These are phyloP conservation scores for Drosophila niveifrons DNA, from an alignment of 2,888 invertebrate species.

Conservation along the genomic window DNA sequence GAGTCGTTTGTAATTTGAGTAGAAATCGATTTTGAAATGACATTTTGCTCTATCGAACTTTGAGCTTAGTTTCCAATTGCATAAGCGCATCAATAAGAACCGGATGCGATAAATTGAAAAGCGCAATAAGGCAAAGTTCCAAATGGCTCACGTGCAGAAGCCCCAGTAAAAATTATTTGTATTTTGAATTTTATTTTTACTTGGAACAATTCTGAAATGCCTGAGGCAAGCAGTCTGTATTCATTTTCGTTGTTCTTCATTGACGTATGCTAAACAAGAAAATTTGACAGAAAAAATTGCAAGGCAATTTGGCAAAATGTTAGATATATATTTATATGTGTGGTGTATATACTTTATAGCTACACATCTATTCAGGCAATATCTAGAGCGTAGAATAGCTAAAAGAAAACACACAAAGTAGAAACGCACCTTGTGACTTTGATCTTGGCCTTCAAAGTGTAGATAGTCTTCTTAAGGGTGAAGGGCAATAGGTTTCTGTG, in stretches of 20 bases:
- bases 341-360: constrained; percentile 6
- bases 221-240: constrained; percentile 7
- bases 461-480: constrained; percentile 16
- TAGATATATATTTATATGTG: constrained; percentile 17
- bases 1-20: constrained; percentile 34
- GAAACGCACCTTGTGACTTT: constrained; percentile 67
- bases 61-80: constrained; percentile 23
- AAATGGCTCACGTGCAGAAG: constrained; percentile 65
- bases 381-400: constrained; percentile 38
- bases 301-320: constrained; percentile 37
- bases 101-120: constrained; percentile 28
- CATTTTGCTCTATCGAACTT: constrained; percentile 34
- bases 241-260: constrained; percentile 24
- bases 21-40: constrained; percentile 14
- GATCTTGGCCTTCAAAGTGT: constrained; percentile 75
- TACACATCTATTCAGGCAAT: constrained; percentile 8
- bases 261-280: constrained; percentile 40
- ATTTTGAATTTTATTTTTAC: constrained; percentile 25
- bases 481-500: constrained; percentile 7
- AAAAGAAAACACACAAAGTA: constrained; percentile 21
- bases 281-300: constrained; percentile 26
- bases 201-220: constrained; percentile 27
- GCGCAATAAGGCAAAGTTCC: constrained; percentile 39
- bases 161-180: not conserved
- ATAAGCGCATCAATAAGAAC: constrained; percentile 26